phyloP scores from a whole-genome alignment of 2,888 invertebrate species.

The Volucella zonaria region DNA sequence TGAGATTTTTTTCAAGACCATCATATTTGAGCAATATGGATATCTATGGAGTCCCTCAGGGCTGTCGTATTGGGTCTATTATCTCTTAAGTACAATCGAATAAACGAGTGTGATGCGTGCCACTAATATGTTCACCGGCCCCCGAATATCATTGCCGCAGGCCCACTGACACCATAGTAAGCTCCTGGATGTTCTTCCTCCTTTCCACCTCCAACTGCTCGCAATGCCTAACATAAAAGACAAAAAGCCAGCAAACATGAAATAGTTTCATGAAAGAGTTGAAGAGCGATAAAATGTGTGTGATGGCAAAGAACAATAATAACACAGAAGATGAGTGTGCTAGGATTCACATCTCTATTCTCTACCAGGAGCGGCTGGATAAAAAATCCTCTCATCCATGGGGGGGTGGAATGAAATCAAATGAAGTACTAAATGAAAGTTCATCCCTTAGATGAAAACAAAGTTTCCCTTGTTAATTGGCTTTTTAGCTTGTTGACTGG shows the following conservation, averaged over 20 bases:
- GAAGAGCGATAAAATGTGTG: conserved; percentile 34
- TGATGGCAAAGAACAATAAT: conserved; percentile 27
- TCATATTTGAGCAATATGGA: no score
- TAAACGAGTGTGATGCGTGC: no score
- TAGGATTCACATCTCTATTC: conserved; percentile 63
- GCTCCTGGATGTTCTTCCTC: conserved; percentile 32
- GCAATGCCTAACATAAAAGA: not conserved
- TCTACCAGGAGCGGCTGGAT: conserved; percentile 7
- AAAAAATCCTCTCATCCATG: conserved; percentile 6
- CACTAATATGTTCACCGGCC: not conserved
- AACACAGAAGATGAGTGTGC: conserved; percentile 41
- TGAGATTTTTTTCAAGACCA: no score
- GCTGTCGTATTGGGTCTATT: no score
- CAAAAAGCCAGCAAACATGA: conserved; percentile 43
- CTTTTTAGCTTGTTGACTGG: conserved; percentile 64
- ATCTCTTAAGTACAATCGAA: no score
- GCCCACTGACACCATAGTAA: not conserved
- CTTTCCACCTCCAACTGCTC: not conserved
- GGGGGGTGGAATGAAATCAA: conserved; percentile 54
- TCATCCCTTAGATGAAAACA: conserved; percentile 46
- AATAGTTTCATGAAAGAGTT: not conserved
- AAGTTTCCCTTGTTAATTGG: conserved; percentile 68
- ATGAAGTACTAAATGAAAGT: conserved; percentile 63
- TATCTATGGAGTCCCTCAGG: no score
- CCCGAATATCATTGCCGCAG: not conserved